These are phyloP conservation scores for Lycopodina hypogea DNA, from an alignment of 37 sponge, comb jelly and placozoan genomes.

Conservation along the genomic window DNA sequence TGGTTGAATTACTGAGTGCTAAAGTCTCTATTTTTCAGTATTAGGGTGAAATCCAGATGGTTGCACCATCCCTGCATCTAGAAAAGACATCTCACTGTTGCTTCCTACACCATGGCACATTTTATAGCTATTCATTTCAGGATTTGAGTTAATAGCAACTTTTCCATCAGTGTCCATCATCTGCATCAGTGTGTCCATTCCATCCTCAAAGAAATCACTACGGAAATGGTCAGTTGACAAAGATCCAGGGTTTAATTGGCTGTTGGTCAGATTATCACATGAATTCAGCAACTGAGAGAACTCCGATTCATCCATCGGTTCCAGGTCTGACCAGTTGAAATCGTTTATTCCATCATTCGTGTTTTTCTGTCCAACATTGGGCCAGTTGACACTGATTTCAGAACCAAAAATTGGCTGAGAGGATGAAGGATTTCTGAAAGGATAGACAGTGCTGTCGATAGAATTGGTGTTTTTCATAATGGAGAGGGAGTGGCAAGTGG, in stretches of 20 bases:
- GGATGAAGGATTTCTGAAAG: slow-evolving; percentile 31
- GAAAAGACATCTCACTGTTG: not conserved
- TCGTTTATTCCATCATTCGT: not conserved
- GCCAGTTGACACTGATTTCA: slow-evolving; percentile 26
- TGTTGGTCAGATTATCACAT: not conserved
- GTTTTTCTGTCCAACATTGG: slow-evolving; percentile 4
- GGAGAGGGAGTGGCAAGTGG: not conserved
- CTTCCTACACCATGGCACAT: not conserved
- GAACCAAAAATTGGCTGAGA: slow-evolving; percentile 25
- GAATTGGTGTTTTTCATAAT: not conserved
- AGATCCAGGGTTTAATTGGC: slow-evolving; percentile 49
- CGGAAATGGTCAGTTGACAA: slow-evolving; percentile 36
- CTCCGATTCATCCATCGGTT: not conserved
- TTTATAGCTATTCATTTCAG: slow-evolving; percentile 4
- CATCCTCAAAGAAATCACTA: slow-evolving; percentile 35
- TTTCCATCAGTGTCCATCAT: not conserved
- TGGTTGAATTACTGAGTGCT: slow-evolving; percentile 32
- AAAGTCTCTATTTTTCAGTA: slow-evolving; percentile 10
- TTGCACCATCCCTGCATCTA: not conserved
- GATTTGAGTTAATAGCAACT: slow-evolving; percentile 1
- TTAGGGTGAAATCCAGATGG: not conserved
- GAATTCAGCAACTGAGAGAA: not conserved
- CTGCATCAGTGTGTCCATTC: not conserved
- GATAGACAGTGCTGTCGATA: slow-evolving; percentile 20
- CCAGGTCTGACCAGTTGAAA: slow-evolving; percentile 57